These are phyloP conservation scores for Trichechus manatus DNA, from an alignment of 2,113 vertebrate species.

Conservation along the genomic window DNA sequence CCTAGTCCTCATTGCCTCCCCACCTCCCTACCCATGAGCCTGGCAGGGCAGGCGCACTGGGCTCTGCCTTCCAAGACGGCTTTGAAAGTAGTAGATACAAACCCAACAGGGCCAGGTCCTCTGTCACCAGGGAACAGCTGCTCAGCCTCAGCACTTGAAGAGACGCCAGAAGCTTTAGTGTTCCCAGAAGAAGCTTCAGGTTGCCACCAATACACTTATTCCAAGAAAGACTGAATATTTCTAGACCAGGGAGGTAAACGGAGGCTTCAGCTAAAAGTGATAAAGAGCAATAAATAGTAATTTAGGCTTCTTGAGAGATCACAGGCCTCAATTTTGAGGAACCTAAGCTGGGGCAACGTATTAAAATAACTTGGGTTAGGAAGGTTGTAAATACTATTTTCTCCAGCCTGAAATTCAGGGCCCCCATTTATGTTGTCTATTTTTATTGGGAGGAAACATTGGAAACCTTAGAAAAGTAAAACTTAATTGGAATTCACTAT, in stretches of 20 bases:
- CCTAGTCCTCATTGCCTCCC: neutral
- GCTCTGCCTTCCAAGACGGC: neutral
- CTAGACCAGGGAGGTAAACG: constrained; percentile 89
- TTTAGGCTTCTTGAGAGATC: constrained; percentile 81
- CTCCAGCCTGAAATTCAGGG: neutral
- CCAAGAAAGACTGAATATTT: constrained; percentile 93
- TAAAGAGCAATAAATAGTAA: constrained; percentile 72
- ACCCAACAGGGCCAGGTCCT: constrained; percentile 92
- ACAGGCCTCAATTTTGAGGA: neutral
- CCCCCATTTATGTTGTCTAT: neutral
- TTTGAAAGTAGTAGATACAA: constrained; percentile 73
- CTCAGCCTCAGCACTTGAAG: constrained; percentile 92
- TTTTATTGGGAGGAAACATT: neutral
- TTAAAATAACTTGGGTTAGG: neutral
- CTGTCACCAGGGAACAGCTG: constrained; percentile 93
- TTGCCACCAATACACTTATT: constrained; percentile 94
- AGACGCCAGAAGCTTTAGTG: constrained; percentile 84
- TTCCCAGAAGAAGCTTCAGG: constrained; percentile 89
- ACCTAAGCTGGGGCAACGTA: neutral
- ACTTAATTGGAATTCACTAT: neutral
- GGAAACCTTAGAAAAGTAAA: neutral
- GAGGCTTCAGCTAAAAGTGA: constrained; percentile 89
- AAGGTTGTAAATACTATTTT: neutral
- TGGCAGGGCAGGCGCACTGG: neutral
- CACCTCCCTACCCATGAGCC: fast-evolving